Evolutionary conservation across 2,797 vertebrate species (phyloP).

Genomic region (Megalops cyprinoides): DNA sequence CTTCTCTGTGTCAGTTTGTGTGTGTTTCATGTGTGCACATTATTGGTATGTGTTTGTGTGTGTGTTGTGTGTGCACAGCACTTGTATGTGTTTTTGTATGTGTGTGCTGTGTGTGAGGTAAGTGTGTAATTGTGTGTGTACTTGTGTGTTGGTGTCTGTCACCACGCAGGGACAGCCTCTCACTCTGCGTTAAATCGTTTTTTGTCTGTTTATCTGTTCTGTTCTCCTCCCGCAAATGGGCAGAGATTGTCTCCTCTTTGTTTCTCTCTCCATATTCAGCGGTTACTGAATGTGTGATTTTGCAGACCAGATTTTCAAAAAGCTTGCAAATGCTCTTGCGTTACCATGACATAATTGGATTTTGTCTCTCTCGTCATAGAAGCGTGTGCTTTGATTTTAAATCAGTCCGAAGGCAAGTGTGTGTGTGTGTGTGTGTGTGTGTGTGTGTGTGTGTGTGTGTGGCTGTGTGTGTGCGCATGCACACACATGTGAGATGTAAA

Average conservation of each 20-base stretch:
- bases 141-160: conserved; percentile 9
- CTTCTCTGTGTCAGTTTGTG: not conserved
- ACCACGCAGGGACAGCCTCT: not conserved
- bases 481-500: not conserved
- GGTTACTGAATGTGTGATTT: not conserved
- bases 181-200: too few species aligned
- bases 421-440: not conserved
- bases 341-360: conserved; percentile 2
- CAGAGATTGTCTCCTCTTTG: not conserved
- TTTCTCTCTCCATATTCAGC: not conserved
- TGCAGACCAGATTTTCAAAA: not conserved
- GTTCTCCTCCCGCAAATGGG: not conserved
- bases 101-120: not conserved
- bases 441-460: not conserved
- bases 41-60: not conserved
- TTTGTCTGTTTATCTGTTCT: not conserved
- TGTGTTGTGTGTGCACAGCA: conserved; percentile 19
- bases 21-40: not conserved
- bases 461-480: not conserved
- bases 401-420: not conserved
- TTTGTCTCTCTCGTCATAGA: not conserved
- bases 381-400: conserved; percentile 11
- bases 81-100: not conserved
- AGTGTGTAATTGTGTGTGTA: conserved; percentile 18
- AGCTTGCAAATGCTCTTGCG: not conserved